Base-by-base conservation (phyloP, 2,888 invertebrate species). In the Lasioglossum vierecki region DNA sequence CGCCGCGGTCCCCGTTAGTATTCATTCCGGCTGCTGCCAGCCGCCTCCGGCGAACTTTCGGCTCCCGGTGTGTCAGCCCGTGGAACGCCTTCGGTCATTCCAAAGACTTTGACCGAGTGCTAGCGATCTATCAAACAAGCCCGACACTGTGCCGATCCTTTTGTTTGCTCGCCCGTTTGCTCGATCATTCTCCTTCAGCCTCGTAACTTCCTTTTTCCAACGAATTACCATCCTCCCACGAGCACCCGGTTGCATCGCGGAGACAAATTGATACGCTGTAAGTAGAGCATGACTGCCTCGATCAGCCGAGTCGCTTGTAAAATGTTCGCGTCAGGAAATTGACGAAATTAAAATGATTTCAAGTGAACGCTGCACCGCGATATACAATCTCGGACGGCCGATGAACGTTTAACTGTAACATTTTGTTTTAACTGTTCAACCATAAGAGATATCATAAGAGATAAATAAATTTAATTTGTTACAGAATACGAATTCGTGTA, bases 1-100 rank as follows among this genome's bases (percentile, higher is more conserved):
- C 73, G 71, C 78, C 57, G 66, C 63, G 68, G 26, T 35, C 73
- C 46, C 74, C 74, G 79, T 84, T 86, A 82, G 86, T 88, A 85
- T 83, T 88, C 88, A 84, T 83, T 44, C 75, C 60, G 18, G 70
- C 49, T 41, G 57, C 15, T 39, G 22, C 57, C 41, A 26, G 57
- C 66, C 66, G 57, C 66, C 75, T 46, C 18, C 49, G 68, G 44
- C 60, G 22, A 76, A 39, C 80, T 80, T 85, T 74, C 77, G 76
- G 72, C 41, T 26, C 2, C n/a, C 22, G 18, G 35, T 35, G 18
- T 35, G 72, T 18, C 49, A 53, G 22, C 49, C 60, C 39, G 9
- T 18, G 68, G 30, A 82, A 81, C 78, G 26, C 72, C 60, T 71
- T 53, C 71, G 77, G 60, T 74, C 71, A 9, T 63, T 26, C 22